phyloP scores from a whole-genome alignment of 2,888 invertebrate species.

The Marasmarcha lunaedactyla region DNA sequence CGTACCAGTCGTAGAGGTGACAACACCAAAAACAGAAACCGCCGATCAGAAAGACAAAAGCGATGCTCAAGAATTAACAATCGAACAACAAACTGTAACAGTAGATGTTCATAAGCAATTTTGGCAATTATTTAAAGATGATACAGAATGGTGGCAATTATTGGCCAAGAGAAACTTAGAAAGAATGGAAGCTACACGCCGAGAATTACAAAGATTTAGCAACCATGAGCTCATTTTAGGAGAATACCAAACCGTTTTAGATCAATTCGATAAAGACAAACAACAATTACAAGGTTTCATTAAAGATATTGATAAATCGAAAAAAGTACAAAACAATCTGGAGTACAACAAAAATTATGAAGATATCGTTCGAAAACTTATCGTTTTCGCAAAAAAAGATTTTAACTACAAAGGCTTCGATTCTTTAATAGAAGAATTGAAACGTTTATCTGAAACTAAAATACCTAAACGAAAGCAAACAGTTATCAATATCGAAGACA shows the following conservation, averaged over 20 bases:
- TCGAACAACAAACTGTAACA: constrained; percentile 29
- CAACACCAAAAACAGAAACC: constrained; percentile 34
- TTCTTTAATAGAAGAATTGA: constrained; percentile 52
- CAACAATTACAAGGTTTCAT: constrained; percentile 46
- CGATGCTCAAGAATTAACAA: constrained; percentile 20
- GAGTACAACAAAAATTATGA: constrained; percentile 59
- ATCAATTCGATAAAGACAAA: constrained; percentile 47
- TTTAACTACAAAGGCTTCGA: constrained; percentile 63
- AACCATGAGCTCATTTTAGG: constrained; percentile 52
- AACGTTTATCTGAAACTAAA: constrained; percentile 43
- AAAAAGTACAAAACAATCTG: constrained; percentile 43
- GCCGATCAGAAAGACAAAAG: too few species aligned
- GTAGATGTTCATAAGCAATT: constrained; percentile 37
- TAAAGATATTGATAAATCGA: constrained; percentile 52
- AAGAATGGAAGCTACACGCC: constrained; percentile 56
- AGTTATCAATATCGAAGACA: constrained; percentile 41
- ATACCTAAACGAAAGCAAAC: constrained; percentile 42
- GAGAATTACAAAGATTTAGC: constrained; percentile 55
- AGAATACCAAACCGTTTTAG: constrained; percentile 41
- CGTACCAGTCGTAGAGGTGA: constrained; percentile 24
- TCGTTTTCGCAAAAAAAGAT: constrained; percentile 57
- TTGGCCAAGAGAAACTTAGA: constrained; percentile 55
- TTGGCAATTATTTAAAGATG: constrained; percentile 58
- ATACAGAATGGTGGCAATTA: constrained; percentile 61
- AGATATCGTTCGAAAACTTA: constrained; percentile 54